A percentile compares a stretch with the other conserved stretches of the same genome.
phyloP scores from a whole-genome alignment of 2,888 invertebrate genomes.

The Drosophila tripunctata region DNA sequence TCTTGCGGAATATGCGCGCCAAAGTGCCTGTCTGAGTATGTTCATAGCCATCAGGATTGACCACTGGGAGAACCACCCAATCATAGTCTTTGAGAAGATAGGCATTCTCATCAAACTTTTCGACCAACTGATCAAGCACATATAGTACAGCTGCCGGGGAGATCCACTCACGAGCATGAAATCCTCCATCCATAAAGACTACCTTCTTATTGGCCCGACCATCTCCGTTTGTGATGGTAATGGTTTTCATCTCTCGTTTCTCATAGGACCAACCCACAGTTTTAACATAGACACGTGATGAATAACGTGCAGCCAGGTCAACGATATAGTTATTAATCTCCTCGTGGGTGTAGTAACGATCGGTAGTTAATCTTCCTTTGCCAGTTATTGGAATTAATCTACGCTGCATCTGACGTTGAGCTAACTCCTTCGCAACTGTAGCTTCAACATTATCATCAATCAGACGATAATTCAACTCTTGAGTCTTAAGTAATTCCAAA shows the following conservation, averaged over 20 bases:
- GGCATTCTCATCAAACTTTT: slow-evolving; percentile 83
- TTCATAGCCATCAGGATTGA: slow-evolving; percentile 90
- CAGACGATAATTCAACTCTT: slow-evolving; percentile 44
- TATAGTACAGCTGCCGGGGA: slow-evolving; percentile 87
- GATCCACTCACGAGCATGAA: slow-evolving; percentile 89
- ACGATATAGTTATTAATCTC: slow-evolving; percentile 86
- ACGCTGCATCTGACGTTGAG: slow-evolving; percentile 49
- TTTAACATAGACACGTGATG: slow-evolving; percentile 85
- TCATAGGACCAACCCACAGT: slow-evolving; percentile 87
- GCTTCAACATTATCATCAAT: slow-evolving; percentile 70
- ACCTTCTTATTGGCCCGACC: slow-evolving; percentile 85
- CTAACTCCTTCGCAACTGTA: slow-evolving; percentile 67
- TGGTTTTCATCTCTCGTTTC: slow-evolving; percentile 86
- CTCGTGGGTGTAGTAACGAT: slow-evolving; percentile 73
- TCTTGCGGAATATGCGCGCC: slow-evolving; percentile 88
- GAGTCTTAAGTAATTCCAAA: slow-evolving; percentile 39
- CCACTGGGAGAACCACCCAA: slow-evolving; percentile 88
- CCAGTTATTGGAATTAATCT: slow-evolving; percentile 53
- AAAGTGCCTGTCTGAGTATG: slow-evolving; percentile 84
- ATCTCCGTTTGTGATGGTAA: slow-evolving; percentile 86
- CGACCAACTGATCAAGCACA: slow-evolving; percentile 86
- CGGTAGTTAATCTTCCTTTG: slow-evolving; percentile 69
- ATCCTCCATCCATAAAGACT: slow-evolving; percentile 86
- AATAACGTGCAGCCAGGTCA: slow-evolving; percentile 84
- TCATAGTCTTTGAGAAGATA: slow-evolving; percentile 86